Evolutionary conservation across 2,797 vertebrate genomes (phyloP).

Genomic region (Anableps anableps): DNA sequence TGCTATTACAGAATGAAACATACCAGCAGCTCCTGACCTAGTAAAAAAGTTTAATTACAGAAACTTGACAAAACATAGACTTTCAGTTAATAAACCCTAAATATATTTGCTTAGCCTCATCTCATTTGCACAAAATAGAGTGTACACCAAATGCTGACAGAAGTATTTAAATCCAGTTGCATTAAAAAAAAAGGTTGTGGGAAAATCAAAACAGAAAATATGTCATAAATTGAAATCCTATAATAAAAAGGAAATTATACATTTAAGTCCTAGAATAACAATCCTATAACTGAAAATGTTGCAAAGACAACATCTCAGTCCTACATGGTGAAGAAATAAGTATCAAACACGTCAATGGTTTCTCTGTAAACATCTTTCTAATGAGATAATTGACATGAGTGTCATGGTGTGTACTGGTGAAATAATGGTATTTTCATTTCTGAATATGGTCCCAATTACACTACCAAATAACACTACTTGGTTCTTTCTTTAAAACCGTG

Average conservation of each 20-base stretch:
- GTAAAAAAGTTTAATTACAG: constrained; percentile 13
- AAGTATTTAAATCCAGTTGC: not conserved
- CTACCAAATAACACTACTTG: not conserved
- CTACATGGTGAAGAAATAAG: not conserved
- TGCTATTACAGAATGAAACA: constrained; percentile 17
- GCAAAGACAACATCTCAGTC: not conserved
- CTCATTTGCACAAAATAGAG: not conserved
- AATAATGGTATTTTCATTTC: too few relatives aligned
- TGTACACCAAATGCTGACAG: not conserved
- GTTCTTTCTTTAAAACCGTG: too few relatives aligned
- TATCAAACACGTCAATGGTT: not conserved
- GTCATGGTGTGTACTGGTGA: too few relatives aligned
- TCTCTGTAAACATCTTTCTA: not conserved
- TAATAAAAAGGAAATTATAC: not conserved
- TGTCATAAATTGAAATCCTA: not conserved
- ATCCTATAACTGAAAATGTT: not conserved
- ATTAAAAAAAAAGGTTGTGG: not conserved
- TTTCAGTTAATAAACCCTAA: not conserved
- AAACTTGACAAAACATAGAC: constrained; percentile 1
- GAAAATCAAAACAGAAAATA: not conserved
- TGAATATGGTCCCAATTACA: not conserved
- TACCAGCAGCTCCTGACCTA: not conserved
- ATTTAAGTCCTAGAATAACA: not conserved
- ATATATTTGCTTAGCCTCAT: not conserved
- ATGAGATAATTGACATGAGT: too few relatives aligned